Base-by-base conservation (phyloP, 2,797 vertebrate genomes). In the Smutsia temminckii region DNA sequence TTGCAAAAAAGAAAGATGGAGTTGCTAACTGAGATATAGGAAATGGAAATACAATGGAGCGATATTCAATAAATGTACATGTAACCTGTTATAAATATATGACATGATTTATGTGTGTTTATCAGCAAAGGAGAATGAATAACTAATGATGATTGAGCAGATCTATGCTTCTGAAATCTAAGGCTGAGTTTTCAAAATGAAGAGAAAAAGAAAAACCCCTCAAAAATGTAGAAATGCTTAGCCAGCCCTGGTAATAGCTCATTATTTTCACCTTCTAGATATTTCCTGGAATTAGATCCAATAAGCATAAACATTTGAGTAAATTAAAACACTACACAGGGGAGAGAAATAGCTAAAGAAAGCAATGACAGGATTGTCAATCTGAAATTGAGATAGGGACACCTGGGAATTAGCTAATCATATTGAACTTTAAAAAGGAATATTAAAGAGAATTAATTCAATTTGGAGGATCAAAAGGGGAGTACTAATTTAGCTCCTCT, bases 381-480 rank as follows among this genome's bases (percentile, higher is more conserved):
- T 80, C 57, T 89, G 40, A 77, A 55, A 75, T 74, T 18, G 25
- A 69, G 40, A 71, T 0, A 61, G 34, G 17, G 20, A 71, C 9
- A 29, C n/a, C 20, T 18, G 34, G 29, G 66, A 74, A 78, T 69
- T 29, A 90, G 46, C 2, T 42, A 23, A 63, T 83, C 34, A 34
- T 25, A 25, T 5, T 64, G n/a, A 71, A 81, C n/a, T 81, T 69
- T 53, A 75, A 75, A 79, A 90, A 46, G 6, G 10, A 84, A 68
- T 79, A 72, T 87, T 61, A 59, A 74, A 94, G 40, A 75, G n/a
- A 90, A 93, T 46, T 71, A 68, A 72, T 87, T 87, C 34, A 91
- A 61, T 72, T 71, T 34, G 23, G 34, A 29, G 29, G 42, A 2
- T 46, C 27, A 32, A 75, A 85, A 80, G 72, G 40, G 21, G 32